Percentiles rank a stretch among this genome's conserved stretches.
Conservation (phyloP, 2,888 invertebrate genomes). For the Volucella inflata region DNA sequence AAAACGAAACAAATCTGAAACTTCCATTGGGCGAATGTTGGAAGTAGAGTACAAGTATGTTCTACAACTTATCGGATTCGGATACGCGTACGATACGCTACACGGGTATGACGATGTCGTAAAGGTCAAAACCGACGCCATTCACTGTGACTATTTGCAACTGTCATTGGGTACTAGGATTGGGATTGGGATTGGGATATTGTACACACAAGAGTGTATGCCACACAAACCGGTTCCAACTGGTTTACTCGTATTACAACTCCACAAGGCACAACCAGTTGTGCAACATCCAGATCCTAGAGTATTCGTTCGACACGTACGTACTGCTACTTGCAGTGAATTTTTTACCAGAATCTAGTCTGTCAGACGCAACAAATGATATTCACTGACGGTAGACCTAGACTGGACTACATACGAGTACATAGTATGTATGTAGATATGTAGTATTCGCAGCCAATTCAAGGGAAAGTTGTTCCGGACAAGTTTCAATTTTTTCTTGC, state of each 20-base stretch:
- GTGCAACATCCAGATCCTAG: constrained; percentile 22
- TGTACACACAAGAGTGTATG: constrained; percentile 42
- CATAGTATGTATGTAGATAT: too few species aligned
- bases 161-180: not conserved
- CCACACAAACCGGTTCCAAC: constrained; percentile 32
- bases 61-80: not conserved
- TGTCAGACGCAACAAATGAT: not conserved
- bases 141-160: not conserved
- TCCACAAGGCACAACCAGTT: constrained; percentile 30
- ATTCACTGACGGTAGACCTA: too few species aligned
- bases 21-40: not conserved
- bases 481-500: constrained; percentile 12
- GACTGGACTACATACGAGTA: too few species aligned
- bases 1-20: constrained; percentile 19
- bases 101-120: not conserved
- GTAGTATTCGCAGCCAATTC: constrained; percentile 1
- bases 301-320: not conserved
- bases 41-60: not conserved
- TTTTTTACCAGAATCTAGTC: constrained; percentile 1
- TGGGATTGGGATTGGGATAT: constrained; percentile 15
- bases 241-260: not conserved
- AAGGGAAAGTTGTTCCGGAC: constrained; percentile 50
- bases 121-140: constrained; percentile 39
- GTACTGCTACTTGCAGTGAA: constrained; percentile 30
- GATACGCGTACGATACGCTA: not conserved